Conservation (phyloP, 2,797 vertebrate genomes). For the Sphenodon punctatus region DNA sequence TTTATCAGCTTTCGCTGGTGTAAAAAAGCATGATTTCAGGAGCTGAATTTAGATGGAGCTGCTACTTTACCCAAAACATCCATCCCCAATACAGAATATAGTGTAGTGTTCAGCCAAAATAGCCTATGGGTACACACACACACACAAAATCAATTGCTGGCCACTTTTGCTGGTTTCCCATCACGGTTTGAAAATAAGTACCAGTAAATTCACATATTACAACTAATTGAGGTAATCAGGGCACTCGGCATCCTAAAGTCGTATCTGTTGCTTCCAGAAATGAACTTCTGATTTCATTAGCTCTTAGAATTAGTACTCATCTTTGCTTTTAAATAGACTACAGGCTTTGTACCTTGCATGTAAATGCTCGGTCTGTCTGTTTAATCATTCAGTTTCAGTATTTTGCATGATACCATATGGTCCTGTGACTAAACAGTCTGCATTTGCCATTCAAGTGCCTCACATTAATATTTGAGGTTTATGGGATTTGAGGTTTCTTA, state of each 20-base stretch:
- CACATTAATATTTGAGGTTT: conserved; percentile 61
- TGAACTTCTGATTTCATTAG: conserved; percentile 65
- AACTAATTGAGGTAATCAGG: conserved; percentile 58
- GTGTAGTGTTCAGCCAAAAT: rapidly evolving
- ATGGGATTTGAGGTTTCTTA: conserved; percentile 45
- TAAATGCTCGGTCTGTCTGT: conserved; percentile 61
- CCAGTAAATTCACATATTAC: conserved; percentile 17
- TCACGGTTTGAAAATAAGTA: not conserved
- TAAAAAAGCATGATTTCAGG: not conserved
- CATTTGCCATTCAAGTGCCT: conserved; percentile 58
- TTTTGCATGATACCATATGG: conserved; percentile 69
- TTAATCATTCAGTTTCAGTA: conserved; percentile 66
- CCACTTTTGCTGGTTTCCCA: not conserved
- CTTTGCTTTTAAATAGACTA: conserved; percentile 63
- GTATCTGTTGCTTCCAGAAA: conserved; percentile 44
- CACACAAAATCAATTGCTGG: not conserved
- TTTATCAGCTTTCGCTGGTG: not conserved
- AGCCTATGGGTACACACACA: not conserved
- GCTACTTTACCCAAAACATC: not conserved
- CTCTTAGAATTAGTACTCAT: conserved; percentile 58
- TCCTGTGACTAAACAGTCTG: conserved; percentile 60
- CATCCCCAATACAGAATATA: not conserved
- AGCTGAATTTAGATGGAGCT: not conserved
- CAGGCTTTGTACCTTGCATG: conserved; percentile 45
- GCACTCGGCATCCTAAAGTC: conserved; percentile 33